Base-by-base conservation (phyloP, 2,797 vertebrate species). In the Mormyrus hasselquistii region DNA sequence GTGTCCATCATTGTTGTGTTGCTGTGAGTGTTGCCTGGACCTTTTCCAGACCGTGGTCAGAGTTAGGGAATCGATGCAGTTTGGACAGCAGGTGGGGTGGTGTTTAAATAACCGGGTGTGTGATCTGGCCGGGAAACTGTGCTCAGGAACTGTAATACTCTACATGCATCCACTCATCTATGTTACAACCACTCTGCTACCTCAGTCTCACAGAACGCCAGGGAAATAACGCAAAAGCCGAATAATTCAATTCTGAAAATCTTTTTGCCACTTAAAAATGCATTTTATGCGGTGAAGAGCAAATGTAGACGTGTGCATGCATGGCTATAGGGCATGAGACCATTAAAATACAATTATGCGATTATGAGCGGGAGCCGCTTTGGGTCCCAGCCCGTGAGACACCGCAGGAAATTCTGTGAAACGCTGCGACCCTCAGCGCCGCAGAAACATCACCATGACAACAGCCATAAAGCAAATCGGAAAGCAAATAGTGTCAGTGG, bases 401-500 rank as follows among this genome's bases (percentile, higher is more conserved):
- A 29, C n/a, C 82, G 52, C 82, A 52, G 82, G 49, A 52, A 52
- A 85, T 22, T 44, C 79, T 49, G n/a, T 22, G 22, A 83, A 83
- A 83, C 47, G 50, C 82, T 5, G 49, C 12, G n/a, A 85, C 49
- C 12, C 44, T 85, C 44, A 84, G 82, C 49, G 3, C 47, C 10
- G 5, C 73, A 79, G 22, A 52, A 84, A 84, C 44, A 29, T 83
- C 79, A 25, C 79, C 79, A 83, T 85, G 47, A 52, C 82, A 50
- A 85, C 82, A 16, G 47, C 49, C 82, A 52, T 52, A 85, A 85
- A 85, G 82, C 82, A 85, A 52, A 85, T 52, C 50, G 44, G 44
- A 52, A 25, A 50, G 82, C 82, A 85, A 85, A 85, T 47, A 85
- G 82, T 50, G 47, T 85, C 82, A 52, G 82, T 47, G 41, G 82